These are phyloP conservation scores for Galemys pyrenaicus DNA, from an alignment of 2,113 vertebrate species.

Conservation along the genomic window DNA sequence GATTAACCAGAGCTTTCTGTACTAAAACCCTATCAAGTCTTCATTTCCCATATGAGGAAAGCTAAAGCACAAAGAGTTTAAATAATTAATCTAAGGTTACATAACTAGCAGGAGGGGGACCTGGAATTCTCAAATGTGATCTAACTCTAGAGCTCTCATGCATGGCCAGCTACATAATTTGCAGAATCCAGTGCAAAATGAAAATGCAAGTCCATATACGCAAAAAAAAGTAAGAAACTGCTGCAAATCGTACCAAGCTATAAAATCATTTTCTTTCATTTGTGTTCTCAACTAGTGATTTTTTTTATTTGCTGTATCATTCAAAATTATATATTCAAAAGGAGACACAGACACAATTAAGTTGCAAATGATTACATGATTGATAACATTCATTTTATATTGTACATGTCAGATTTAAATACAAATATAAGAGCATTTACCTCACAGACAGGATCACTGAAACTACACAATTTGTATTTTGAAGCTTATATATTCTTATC, in stretches of 20 bases:
- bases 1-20: background rate
- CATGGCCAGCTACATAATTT: background rate
- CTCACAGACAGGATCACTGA: background rate
- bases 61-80: background rate
- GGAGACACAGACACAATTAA: slow-evolving; percentile 15
- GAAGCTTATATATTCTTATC: background rate
- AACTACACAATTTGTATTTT: background rate
- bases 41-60: slow-evolving; percentile 21
- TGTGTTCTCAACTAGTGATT: background rate
- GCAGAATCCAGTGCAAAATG: background rate
- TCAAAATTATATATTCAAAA: background rate
- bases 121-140: background rate
- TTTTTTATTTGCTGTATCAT: background rate
- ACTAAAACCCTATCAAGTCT: background rate
- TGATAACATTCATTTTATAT: background rate
- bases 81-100: slow-evolving; percentile 52
- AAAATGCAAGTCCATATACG: background rate
- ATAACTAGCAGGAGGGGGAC: background rate
- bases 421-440: slow-evolving; percentile 17
- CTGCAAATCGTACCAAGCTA: background rate
- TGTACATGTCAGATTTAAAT: background rate
- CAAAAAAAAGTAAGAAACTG: background rate
- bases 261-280: background rate
- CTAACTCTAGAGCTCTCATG: background rate
- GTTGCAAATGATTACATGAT: background rate